Evolutionary conservation across 2,113 vertebrate genomes (phyloP), one percentile per base, ranked within the genome.

Genomic region (Alligator sinensis): DNA sequence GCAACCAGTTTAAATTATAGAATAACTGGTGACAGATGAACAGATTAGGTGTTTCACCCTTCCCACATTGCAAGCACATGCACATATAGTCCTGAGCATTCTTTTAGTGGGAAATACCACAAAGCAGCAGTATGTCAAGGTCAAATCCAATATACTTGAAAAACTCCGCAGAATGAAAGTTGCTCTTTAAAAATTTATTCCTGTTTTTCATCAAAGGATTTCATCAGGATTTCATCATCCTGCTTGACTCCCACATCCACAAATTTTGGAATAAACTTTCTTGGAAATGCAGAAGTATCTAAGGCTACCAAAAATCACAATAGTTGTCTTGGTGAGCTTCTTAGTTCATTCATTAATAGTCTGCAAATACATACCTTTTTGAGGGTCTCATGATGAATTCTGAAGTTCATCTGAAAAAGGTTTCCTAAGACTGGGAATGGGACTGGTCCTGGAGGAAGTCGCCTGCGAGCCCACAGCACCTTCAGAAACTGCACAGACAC

Each of bases 381-480:
- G 38, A 97, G 91, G 2, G 47, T 17, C 6, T 95, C 95, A 1
- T 94, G 97, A 54, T 87, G 82, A 61, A 97, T 54, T 78, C 3
- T 59, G 63, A 97, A 95, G 58, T 85, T 94, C n/a, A 96, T 94
- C 47, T 97, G 96, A 94, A 96, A 92, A 34, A 97, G 75, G 75
- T 96, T 97, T 89, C 97, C 97, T 34, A 97, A 34, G 22, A 97
- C 3, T 19, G 95, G 97, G 15, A 95, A 82, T 3, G 97, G 95
- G 62, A 86, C 64, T 4, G 92, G 96, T 15, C 97, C 97, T 3
- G 97, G 97, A 90, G 96, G 97, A 63, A 95, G 22, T 5, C 0
- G 11, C 58, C 82, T 91, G 87, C 93, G 38, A 27, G 78, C 57
- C 94, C 91, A 59, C 60, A 94, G 92, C 21, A 95, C 2, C 74